Evolutionary conservation across 2,113 vertebrate species (phyloP).

Genomic region (Ellobius talpinus): DNA sequence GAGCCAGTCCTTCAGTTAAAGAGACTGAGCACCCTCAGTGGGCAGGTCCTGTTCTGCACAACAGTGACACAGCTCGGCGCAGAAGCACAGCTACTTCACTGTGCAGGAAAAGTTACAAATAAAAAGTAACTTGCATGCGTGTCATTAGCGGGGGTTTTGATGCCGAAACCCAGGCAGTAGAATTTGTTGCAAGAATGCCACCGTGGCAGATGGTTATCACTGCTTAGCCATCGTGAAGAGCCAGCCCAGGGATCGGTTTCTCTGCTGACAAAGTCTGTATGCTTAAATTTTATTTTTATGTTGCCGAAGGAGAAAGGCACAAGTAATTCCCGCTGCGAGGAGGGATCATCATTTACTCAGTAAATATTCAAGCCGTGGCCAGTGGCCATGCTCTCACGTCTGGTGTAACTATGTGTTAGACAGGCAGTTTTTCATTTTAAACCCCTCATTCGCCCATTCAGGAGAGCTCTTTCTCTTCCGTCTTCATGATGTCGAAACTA

Average conservation of each 20-base stretch:
- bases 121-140: neutral
- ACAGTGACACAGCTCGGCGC: too few species aligned
- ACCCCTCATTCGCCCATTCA: neutral
- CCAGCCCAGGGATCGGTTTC: neutral
- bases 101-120: neutral
- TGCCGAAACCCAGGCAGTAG: neutral
- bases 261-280: neutral
- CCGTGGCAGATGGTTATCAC: constrained; percentile 64
- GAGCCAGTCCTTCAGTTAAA: neutral
- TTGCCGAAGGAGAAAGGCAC: neutral
- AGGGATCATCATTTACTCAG: neutral
- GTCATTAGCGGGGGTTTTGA: neutral
- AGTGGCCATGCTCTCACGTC: neutral
- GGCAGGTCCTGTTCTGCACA: neutral
- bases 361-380: neutral
- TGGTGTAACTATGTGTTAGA: neutral
- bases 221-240: constrained; percentile 17
- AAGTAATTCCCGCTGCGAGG: neutral
- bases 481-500: constrained; percentile 43
- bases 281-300: neutral
- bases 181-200: constrained; percentile 56
- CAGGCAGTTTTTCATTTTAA: neutral
- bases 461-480: neutral
- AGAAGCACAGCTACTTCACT: neutral
- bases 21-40: neutral